phyloP scores from a whole-genome alignment of 2,888 invertebrate genomes.

The Sesia bembeciformis region DNA sequence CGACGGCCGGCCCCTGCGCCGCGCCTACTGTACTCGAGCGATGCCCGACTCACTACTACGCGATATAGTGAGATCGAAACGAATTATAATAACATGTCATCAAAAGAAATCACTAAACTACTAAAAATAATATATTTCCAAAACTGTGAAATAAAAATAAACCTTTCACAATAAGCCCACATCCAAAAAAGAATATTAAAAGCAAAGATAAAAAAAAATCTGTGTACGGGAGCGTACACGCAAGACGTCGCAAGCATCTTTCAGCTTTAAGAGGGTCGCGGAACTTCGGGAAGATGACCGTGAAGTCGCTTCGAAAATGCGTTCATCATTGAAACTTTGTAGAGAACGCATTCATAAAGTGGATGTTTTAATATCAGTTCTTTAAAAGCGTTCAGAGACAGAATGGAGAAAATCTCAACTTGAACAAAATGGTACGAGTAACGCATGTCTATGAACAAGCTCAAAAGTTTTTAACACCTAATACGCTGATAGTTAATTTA shows the following conservation, averaged over 20 bases:
- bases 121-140: constrained; percentile 1
- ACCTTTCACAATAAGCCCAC: constrained; percentile 59
- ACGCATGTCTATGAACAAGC: constrained; percentile 19
- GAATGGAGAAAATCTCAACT: constrained; percentile 19
- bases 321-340: constrained; percentile 12
- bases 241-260: constrained; percentile 2
- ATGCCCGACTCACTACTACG: constrained; percentile 14
- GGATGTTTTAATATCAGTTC: constrained; percentile 19
- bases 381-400: constrained; percentile 37
- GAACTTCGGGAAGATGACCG: constrained; percentile 23
- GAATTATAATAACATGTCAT: constrained; percentile 22
- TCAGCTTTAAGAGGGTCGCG: constrained; percentile 16
- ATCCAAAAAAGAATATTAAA: constrained; percentile 58
- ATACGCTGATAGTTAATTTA: constrained; percentile 1
- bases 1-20: constrained; percentile 18
- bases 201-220: constrained; percentile 28
- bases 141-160: constrained; percentile 33
- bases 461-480: constrained; percentile 9
- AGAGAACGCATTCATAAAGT: constrained; percentile 4
- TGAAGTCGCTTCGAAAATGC: constrained; percentile 15
- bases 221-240: constrained; percentile 7
- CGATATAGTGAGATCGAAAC: constrained; percentile 26
- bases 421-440: constrained; percentile 2
- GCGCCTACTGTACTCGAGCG: constrained; percentile 14
- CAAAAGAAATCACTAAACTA: constrained; percentile 56